Percentiles rank a stretch among this genome's conserved stretches.
Evolutionary conservation across 2,797 vertebrate genomes (phyloP).

Genomic region (Kryptopterus vitreolus): DNA sequence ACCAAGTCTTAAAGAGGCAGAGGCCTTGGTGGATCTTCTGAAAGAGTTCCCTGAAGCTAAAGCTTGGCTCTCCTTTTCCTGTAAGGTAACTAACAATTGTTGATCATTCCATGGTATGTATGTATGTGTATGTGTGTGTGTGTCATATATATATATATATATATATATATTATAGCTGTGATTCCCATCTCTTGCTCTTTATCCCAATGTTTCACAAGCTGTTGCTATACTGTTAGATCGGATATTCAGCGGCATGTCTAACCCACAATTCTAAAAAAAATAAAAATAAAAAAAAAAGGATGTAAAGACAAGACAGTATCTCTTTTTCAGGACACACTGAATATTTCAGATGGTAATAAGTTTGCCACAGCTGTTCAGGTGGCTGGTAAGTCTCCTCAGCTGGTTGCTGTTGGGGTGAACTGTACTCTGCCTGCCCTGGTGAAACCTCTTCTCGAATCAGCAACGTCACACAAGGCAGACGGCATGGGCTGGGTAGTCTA

Average conservation of each 20-base stretch:
- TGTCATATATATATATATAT: too few relatives aligned
- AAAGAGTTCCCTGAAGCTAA: constrained; percentile 74
- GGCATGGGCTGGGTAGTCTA: constrained; percentile 77
- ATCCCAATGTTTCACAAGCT: background rate
- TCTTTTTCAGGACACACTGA: constrained; percentile 63
- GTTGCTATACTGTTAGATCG: background rate
- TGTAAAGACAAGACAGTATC: background rate
- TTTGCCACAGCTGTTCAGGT: constrained; percentile 71
- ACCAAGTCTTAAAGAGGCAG: constrained; percentile 78
- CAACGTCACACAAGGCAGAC: constrained; percentile 55
- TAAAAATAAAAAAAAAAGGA: too few relatives aligned
- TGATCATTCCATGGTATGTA: background rate
- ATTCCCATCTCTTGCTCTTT: background rate
- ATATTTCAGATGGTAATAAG: constrained; percentile 73
- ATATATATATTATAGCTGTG: too few relatives aligned
- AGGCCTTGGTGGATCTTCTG: constrained; percentile 76
- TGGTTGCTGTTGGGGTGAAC: constrained; percentile 80
- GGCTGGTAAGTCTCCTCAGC: constrained; percentile 65
- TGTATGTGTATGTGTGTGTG: too few relatives aligned
- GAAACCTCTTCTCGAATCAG: constrained; percentile 71
- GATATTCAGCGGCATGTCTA: background rate
- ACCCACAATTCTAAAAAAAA: background rate
- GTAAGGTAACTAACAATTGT: constrained; percentile 71
- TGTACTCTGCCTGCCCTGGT: constrained; percentile 73
- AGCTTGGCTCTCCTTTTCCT: constrained; percentile 82